phyloP scores from a whole-genome alignment of 2,888 invertebrate genomes.

The Epistrophella euchroma region DNA sequence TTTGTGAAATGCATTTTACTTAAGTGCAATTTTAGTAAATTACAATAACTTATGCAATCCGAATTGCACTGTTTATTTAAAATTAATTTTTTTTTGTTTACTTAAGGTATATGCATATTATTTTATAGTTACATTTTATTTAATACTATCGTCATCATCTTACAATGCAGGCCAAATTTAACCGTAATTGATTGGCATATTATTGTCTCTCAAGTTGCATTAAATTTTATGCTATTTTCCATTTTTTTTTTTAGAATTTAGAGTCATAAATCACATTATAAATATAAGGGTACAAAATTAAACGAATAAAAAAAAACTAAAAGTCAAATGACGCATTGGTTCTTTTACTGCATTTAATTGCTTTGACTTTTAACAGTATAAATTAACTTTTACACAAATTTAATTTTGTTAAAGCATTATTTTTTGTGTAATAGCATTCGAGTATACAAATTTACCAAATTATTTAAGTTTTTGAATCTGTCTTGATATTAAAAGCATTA shows the following conservation, averaged over 20 bases:
- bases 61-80: neutral
- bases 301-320: neutral
- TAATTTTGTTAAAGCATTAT: neutral
- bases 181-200: constrained; percentile 51
- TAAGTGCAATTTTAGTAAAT: neutral
- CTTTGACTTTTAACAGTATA: neutral
- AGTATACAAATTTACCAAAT: neutral
- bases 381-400: neutral
- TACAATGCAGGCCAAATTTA: constrained; percentile 46
- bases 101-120: neutral
- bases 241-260: constrained; percentile 32
- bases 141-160: constrained; percentile 40
- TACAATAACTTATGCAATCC: neutral
- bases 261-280: constrained; percentile 13
- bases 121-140: neutral
- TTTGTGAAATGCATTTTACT: neutral
- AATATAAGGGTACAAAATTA: neutral
- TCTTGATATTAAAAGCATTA: constrained; percentile 15
- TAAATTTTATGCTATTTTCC: constrained; percentile 28
- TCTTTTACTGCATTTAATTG: neutral
- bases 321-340: neutral
- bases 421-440: neutral
- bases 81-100: constrained; percentile 1
- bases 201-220: constrained; percentile 37
- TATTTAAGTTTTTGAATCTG: neutral